phyloP scores from a whole-genome alignment of 2,113 vertebrate species.

The Dasypus novemcinctus region DNA sequence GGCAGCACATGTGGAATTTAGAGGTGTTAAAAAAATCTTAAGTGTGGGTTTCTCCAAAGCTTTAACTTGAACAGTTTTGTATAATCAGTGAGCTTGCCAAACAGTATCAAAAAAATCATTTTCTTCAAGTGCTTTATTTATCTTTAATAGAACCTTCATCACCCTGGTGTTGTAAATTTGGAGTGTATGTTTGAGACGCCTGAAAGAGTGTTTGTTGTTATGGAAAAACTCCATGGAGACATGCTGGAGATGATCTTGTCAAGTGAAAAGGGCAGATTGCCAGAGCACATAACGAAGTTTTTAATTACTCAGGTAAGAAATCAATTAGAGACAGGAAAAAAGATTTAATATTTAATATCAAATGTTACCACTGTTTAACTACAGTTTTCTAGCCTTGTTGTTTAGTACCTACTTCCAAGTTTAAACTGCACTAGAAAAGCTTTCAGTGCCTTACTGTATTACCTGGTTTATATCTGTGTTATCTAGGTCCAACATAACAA shows the following conservation, averaged over 20 bases:
- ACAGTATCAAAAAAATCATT: slow-evolving; percentile 73
- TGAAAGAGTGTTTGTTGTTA: slow-evolving; percentile 97
- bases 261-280: slow-evolving; percentile 97
- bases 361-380: slow-evolving; percentile 60
- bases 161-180: slow-evolving; percentile 97
- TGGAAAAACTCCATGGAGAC: slow-evolving; percentile 99
- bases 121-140: slow-evolving; percentile 80
- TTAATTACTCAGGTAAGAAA: slow-evolving; percentile 94
- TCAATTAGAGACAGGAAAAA: slow-evolving; percentile 68
- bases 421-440: slow-evolving; percentile 13
- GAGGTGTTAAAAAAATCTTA: slow-evolving; percentile 72
- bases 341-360: slow-evolving; percentile 69
- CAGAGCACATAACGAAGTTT: slow-evolving; percentile 97
- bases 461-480: not conserved
- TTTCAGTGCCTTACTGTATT: not conserved
- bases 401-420: not conserved
- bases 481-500: not conserved
- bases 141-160: slow-evolving; percentile 93
- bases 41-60: slow-evolving; percentile 60
- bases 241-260: slow-evolving; percentile 99
- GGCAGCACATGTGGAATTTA: slow-evolving; percentile 73
- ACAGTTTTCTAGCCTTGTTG: slow-evolving; percentile 57
- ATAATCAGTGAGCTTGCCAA: slow-evolving; percentile 66
- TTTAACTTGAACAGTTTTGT: slow-evolving; percentile 67
- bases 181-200: slow-evolving; percentile 99